phyloP scores from a whole-genome alignment of 1,140 invertebrate genomes.

The Euschistus heros region DNA sequence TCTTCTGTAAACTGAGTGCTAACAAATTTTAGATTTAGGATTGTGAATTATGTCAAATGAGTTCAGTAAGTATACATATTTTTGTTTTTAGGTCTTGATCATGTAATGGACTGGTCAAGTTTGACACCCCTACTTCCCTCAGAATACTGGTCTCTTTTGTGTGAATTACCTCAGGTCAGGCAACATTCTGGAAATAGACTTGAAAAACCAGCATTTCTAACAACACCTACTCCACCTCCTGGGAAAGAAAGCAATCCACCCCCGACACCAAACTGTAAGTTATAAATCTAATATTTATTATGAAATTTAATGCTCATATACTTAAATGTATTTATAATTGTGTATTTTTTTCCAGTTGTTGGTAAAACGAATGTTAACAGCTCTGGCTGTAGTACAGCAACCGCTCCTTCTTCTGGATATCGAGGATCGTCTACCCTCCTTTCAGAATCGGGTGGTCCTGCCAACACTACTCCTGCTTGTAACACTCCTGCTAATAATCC shows the following conservation, averaged over 20 bases:
- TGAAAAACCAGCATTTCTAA: conserved; percentile 33
- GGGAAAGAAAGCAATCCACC: conserved; percentile 32
- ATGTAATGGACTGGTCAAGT: conserved; percentile 84
- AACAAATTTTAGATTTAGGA: too few relatives aligned
- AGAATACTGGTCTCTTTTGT: conserved; percentile 61
- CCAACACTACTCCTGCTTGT: conserved; percentile 36
- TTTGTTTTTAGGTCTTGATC: conserved; percentile 44
- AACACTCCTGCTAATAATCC: conserved; percentile 34
- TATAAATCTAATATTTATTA: background rate
- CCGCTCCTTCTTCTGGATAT: conserved; percentile 70
- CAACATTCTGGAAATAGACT: conserved; percentile 43
- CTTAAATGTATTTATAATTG: background rate
- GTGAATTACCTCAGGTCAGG: conserved; percentile 63
- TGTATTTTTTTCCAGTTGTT: background rate
- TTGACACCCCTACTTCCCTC: conserved; percentile 71
- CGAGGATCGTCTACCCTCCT: conserved; percentile 73
- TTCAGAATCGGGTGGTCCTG: conserved; percentile 55
- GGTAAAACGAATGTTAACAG: conserved; percentile 30
- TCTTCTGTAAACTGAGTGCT: too few relatives aligned
- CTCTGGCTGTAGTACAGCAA: conserved; percentile 61
- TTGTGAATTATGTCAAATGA: background rate
- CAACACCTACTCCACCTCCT: conserved; percentile 34
- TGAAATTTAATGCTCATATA: too few relatives aligned
- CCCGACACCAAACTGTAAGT: conserved; percentile 27
- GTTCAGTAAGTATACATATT: too few relatives aligned